These are phyloP conservation scores for Daphoenositta chrysoptera DNA, from an alignment of 2,113 vertebrate species.

Conservation along the genomic window DNA sequence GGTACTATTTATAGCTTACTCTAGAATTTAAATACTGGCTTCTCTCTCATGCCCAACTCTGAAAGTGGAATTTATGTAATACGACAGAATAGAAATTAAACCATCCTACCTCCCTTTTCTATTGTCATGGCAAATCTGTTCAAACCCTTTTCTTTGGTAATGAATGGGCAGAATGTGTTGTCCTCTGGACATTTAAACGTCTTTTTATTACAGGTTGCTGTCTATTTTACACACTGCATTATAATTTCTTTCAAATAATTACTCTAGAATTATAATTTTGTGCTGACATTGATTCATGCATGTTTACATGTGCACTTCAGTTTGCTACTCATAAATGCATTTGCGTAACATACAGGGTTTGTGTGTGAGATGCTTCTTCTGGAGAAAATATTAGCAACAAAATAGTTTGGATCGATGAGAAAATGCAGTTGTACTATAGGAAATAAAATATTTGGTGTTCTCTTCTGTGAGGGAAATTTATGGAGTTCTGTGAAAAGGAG, in stretches of 20 bases:
- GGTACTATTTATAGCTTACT: conserved; percentile 32
- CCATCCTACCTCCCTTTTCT: conserved; percentile 36
- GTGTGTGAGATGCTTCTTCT: background rate
- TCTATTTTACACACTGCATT: conserved; percentile 7
- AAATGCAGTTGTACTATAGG: background rate
- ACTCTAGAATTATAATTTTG: conserved; percentile 8
- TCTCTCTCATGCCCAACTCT: conserved; percentile 7
- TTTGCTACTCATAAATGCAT: background rate
- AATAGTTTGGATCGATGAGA: background rate
- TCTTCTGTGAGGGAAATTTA: background rate
- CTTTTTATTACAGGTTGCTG: conserved; percentile 47
- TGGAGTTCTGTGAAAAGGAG: conserved; percentile 17
- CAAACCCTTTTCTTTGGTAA: conserved; percentile 29
- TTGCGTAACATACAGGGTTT: background rate
- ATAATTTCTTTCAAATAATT: conserved; percentile 17
- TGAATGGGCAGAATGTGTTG: background rate
- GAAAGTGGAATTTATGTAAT: conserved; percentile 58
- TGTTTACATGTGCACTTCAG: background rate
- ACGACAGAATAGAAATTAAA: conserved; percentile 48
- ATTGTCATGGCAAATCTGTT: conserved; percentile 31
- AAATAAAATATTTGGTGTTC: background rate
- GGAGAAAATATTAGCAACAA: background rate
- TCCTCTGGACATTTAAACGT: conserved; percentile 53
- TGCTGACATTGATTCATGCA: background rate
- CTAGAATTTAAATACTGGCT: conserved; percentile 60